Conservation (phyloP, 2,113 vertebrate species). For the Bubo scandiacus region DNA sequence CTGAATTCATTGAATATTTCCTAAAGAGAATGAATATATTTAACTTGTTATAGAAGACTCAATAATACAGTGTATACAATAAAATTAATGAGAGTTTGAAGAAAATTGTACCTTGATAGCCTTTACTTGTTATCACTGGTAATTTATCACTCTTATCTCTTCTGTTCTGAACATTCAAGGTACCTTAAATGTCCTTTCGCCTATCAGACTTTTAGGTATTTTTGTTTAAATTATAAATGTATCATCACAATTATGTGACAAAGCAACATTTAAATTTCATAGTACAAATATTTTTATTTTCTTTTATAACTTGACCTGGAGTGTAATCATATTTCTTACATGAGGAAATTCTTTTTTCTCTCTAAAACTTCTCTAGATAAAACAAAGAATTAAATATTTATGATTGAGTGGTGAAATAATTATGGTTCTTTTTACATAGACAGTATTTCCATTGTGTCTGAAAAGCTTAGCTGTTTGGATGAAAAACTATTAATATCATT, state of each 20-base stretch:
- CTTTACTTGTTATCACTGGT: slow-evolving; percentile 34
- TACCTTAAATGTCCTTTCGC: not conserved
- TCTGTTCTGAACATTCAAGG: not conserved
- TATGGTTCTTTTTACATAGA: not conserved
- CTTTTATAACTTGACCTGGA: not conserved
- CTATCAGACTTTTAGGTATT: not conserved
- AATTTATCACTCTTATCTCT: slow-evolving; percentile 56
- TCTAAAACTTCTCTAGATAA: not conserved
- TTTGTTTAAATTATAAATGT: not conserved
- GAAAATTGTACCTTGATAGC: slow-evolving; percentile 25
- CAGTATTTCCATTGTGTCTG: not conserved
- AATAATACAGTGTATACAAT: not conserved
- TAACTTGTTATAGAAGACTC: not conserved
- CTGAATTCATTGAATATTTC: not conserved
- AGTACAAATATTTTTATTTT: not conserved
- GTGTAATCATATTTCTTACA: not conserved
- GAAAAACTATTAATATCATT: not conserved
- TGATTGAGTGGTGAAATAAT: not conserved
- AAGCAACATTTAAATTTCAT: not conserved
- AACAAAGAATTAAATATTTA: not conserved
- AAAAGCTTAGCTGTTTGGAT: not conserved
- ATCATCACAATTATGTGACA: slow-evolving; percentile 1
- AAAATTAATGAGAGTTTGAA: slow-evolving; percentile 35
- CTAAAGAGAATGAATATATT: not conserved
- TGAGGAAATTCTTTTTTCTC: not conserved